These are phyloP conservation scores for Denticeps clupeoides DNA, from an alignment of 2,797 vertebrate genomes.

Conservation along the genomic window DNA sequence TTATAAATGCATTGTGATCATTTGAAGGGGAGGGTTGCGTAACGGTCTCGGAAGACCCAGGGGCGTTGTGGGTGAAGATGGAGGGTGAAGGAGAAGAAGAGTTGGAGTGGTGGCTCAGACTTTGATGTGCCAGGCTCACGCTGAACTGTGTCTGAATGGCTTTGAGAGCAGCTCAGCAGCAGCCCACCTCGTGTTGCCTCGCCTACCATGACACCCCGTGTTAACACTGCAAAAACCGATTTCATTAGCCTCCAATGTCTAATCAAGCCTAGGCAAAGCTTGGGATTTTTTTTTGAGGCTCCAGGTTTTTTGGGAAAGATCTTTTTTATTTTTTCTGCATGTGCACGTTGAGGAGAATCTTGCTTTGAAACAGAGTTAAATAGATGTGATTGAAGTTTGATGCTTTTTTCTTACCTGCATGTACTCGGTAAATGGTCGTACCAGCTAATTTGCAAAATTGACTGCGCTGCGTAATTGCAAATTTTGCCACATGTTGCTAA, in stretches of 20 bases:
- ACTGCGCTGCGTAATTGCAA: no score
- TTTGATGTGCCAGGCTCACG: slow-evolving; percentile 10
- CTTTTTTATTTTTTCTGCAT: no score
- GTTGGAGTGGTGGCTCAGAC: neutral
- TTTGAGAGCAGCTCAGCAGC: neutral
- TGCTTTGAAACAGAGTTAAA: no score
- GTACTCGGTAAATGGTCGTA: no score
- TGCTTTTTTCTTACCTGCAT: no score
- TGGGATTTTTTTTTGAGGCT: no score
- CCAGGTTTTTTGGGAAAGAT: no score
- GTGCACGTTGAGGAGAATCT: no score
- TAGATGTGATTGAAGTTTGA: no score
- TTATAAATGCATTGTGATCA: slow-evolving; percentile 44
- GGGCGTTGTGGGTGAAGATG: slow-evolving; percentile 40
- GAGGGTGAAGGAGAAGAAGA: slow-evolving; percentile 32
- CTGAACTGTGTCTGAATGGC: neutral
- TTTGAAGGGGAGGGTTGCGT: slow-evolving; percentile 48
- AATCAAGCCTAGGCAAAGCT: neutral
- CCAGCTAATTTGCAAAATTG: no score
- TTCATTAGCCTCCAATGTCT: slow-evolving; percentile 8
- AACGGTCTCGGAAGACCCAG: slow-evolving; percentile 43
- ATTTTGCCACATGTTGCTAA: no score
- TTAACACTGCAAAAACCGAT: slow-evolving; percentile 3
- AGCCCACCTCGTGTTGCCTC: slow-evolving; percentile 10
- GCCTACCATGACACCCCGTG: neutral